Conservation (phyloP, 2,888 invertebrate genomes). For the Eupithecia subumbrata region DNA sequence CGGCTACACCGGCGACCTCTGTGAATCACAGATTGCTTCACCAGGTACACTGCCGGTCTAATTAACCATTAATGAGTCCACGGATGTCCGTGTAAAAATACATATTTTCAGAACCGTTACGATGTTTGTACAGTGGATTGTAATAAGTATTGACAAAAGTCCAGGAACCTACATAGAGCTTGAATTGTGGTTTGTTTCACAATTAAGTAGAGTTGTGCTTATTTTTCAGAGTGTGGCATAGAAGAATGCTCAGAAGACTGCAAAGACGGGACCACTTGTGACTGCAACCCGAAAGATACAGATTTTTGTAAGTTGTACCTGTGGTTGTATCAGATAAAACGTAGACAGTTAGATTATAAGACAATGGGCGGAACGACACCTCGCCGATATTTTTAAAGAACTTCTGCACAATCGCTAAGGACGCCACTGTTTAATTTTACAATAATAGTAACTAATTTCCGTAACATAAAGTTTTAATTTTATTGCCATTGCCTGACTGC, state of each 20-base stretch:
- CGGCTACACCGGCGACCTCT: no score
- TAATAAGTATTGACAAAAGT: neutral
- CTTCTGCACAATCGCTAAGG: neutral
- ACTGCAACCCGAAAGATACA: constrained; percentile 71
- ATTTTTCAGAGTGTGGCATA: constrained; percentile 71
- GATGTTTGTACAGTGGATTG: neutral
- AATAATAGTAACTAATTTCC: neutral
- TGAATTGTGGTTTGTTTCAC: no score
- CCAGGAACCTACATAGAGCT: no score
- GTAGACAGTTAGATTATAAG: neutral
- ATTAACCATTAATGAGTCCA: no score
- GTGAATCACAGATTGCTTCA: no score
- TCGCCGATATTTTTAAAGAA: neutral
- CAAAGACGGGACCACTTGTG: constrained; percentile 60
- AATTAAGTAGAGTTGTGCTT: neutral
- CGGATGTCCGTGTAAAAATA: no score
- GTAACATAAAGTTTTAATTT: neutral
- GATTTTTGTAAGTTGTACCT: constrained; percentile 65
- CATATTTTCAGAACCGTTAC: neutral
- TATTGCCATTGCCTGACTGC: neutral
- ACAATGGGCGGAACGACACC: no score
- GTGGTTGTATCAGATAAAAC: constrained; percentile 25
- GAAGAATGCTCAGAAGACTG: constrained; percentile 76
- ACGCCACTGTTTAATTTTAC: no score
- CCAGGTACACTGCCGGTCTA: no score